phyloP scores from a whole-genome alignment of 64 coral and sea anemone genomes.

The Anthopleura sola region DNA sequence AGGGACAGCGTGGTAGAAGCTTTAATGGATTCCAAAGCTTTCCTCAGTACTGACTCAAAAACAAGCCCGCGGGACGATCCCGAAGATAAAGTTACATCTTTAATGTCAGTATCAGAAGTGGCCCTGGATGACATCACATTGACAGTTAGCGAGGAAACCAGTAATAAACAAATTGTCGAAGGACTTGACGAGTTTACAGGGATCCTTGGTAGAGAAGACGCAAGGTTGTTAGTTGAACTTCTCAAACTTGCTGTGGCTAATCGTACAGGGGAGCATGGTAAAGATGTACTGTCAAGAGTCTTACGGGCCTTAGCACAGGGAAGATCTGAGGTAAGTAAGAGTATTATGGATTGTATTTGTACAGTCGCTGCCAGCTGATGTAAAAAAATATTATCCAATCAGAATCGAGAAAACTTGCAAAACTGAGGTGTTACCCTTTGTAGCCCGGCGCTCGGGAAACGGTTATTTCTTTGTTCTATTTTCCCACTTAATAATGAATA shows the following conservation, averaged over 20 bases:
- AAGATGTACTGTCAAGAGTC: slow-evolving; percentile 66
- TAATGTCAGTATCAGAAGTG: slow-evolving; percentile 49
- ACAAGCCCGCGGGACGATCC: slow-evolving; percentile 16
- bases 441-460: no score
- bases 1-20: slow-evolving; percentile 86
- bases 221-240: slow-evolving; percentile 82
- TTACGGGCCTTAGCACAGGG: slow-evolving; percentile 62
- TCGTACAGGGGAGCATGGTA: slow-evolving; percentile 71
- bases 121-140: slow-evolving; percentile 76
- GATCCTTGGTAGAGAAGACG: slow-evolving; percentile 71
- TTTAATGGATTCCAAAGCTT: slow-evolving; percentile 60
- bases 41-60: slow-evolving; percentile 39
- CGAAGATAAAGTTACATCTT: slow-evolving; percentile 39
- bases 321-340: slow-evolving; percentile 49
- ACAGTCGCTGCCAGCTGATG: no score
- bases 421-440: no score
- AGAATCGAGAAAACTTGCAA: no score
- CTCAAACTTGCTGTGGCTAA: slow-evolving; percentile 88
- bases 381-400: no score
- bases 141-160: slow-evolving; percentile 30
- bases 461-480: no score
- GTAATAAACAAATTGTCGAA: slow-evolving; percentile 13
- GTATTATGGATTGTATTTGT: neutral
- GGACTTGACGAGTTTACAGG: slow-evolving; percentile 74
- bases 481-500: no score